Evolutionary conservation across 92 coral and sea anemone species (phyloP).

Genomic region (Actinernus sp.): DNA sequence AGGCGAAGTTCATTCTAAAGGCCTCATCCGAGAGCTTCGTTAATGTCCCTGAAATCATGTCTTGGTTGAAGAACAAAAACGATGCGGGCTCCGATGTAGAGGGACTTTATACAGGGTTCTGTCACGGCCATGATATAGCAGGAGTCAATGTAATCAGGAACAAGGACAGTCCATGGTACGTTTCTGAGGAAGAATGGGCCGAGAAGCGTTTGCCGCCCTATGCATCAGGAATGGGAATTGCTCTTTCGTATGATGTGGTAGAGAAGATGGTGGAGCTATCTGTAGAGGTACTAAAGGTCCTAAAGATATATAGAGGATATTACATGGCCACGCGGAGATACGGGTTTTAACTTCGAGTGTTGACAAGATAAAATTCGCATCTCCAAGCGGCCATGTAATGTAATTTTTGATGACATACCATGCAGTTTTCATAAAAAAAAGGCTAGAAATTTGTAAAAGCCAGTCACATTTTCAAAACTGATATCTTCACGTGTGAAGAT

Average conservation of each 20-base stretch:
- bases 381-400: no score
- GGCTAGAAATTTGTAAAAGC: no score
- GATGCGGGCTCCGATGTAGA: not conserved
- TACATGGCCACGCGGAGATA: no score
- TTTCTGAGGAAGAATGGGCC: slow-evolving; percentile 70
- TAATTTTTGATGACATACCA: no score
- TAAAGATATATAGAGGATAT: no score
- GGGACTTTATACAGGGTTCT: slow-evolving; percentile 79
- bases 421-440: no score
- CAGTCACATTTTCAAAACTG: no score
- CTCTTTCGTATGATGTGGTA: slow-evolving; percentile 73
- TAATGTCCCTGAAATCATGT: slow-evolving; percentile 56
- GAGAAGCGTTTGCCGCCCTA: slow-evolving; percentile 65
- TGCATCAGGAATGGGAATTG: slow-evolving; percentile 76
- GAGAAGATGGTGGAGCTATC: slow-evolving; percentile 43
- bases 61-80: slow-evolving; percentile 35
- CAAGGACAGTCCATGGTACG: slow-evolving; percentile 73
- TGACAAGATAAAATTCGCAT: no score
- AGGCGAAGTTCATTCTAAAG: slow-evolving; percentile 66
- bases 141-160: slow-evolving; percentile 69
- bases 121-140: slow-evolving; percentile 56
- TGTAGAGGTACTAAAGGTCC: slow-evolving; percentile 65
- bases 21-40: slow-evolving; percentile 73
- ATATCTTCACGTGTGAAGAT: no score
- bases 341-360: no score